Evolutionary conservation across 2,888 invertebrate genomes (phyloP).

Genomic region (Megaustenia siamemsis): DNA sequence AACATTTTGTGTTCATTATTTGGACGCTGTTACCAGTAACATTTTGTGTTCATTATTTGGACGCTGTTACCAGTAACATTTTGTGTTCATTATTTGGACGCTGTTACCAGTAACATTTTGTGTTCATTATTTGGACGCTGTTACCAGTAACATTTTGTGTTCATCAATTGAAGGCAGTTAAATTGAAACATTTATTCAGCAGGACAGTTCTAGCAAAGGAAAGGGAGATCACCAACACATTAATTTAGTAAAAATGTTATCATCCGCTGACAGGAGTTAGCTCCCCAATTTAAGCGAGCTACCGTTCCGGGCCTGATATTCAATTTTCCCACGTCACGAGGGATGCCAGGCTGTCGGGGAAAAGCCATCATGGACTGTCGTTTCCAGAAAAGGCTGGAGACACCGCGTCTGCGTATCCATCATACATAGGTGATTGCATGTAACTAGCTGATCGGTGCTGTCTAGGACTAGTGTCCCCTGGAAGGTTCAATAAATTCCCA

Average conservation of each 20-base stretch:
- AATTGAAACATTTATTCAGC: neutral
- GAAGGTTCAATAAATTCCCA: slow-evolving; percentile 46
- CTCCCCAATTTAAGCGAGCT: slow-evolving; percentile 27
- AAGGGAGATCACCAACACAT: slow-evolving; percentile 24
- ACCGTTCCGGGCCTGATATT: slow-evolving; percentile 35
- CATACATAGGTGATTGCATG: slow-evolving; percentile 48
- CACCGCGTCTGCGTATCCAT: slow-evolving; percentile 41
- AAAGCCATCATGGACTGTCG: slow-evolving; percentile 46
- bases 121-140: too few relatives aligned
- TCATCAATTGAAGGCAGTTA: too few relatives aligned
- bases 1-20: too few relatives aligned
- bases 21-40: too few relatives aligned
- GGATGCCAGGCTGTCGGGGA: slow-evolving; percentile 41
- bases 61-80: too few relatives aligned
- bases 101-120: too few relatives aligned
- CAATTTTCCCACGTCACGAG: slow-evolving; percentile 45
- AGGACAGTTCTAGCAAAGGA: neutral
- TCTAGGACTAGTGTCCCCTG: slow-evolving; percentile 1
- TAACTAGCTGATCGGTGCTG: slow-evolving; percentile 16
- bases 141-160: too few relatives aligned
- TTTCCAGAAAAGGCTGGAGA: slow-evolving; percentile 48
- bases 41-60: too few relatives aligned
- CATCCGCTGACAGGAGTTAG: slow-evolving; percentile 33
- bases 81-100: too few relatives aligned
- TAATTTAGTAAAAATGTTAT: slow-evolving; percentile 46